A percentile compares a stretch with the other conserved stretches of the same genome.
phyloP scores from a whole-genome alignment of 2,888 invertebrate genomes.

The Tribolium freemani region DNA sequence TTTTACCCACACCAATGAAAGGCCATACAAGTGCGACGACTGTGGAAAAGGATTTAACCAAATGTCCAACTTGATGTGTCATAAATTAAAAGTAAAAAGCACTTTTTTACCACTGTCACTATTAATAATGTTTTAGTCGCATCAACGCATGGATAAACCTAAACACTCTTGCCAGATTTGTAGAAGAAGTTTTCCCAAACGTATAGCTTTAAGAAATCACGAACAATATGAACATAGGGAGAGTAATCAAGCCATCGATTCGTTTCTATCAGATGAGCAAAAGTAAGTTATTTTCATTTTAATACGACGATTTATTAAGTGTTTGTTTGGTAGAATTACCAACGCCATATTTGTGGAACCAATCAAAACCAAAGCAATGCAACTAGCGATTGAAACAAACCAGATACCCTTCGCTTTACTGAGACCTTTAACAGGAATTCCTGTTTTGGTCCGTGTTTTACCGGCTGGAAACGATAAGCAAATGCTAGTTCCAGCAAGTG shows the following conservation, averaged over 20 bases:
- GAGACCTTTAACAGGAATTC: constrained; percentile 76
- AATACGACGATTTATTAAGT: neutral
- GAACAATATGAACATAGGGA: constrained; percentile 73
- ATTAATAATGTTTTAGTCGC: constrained; percentile 61
- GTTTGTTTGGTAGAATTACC: constrained; percentile 41
- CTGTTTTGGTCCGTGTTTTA: constrained; percentile 78
- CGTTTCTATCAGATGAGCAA: constrained; percentile 42
- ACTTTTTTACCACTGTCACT: neutral
- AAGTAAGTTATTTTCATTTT: constrained; percentile 41
- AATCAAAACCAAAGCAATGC: constrained; percentile 81
- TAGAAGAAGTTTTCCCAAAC: constrained; percentile 71
- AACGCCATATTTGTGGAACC: constrained; percentile 78
- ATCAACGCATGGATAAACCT: constrained; percentile 71
- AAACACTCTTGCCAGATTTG: constrained; percentile 71
- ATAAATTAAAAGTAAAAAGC: constrained; percentile 76
- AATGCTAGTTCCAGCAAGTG: constrained; percentile 81
- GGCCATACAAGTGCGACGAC: constrained; percentile 82
- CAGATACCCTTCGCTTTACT: constrained; percentile 81
- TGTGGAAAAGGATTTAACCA: constrained; percentile 85
- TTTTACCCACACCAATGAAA: constrained; percentile 83
- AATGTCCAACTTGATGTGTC: constrained; percentile 85
- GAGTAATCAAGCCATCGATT: constrained; percentile 45
- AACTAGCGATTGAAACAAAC: constrained; percentile 73
- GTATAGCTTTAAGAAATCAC: constrained; percentile 71
- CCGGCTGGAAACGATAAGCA: constrained; percentile 71